Evolutionary conservation across 2,888 invertebrate genomes (phyloP), one percentile per base, ranked within the genome.

Genomic region (Drosophila nr. medialis): DNA sequence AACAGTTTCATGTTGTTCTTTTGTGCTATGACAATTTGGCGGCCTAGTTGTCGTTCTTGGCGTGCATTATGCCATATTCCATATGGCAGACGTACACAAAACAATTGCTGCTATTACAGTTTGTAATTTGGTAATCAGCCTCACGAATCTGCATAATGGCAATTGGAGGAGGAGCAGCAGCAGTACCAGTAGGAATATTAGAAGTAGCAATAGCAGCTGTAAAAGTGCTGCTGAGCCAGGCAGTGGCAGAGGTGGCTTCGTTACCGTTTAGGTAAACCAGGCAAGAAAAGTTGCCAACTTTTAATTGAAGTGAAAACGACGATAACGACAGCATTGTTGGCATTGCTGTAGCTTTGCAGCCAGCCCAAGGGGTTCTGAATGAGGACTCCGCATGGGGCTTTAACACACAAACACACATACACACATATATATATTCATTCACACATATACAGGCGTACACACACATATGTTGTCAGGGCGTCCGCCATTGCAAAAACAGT

Each of bases 291-390:
- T 91, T 90, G 84, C 78, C 77, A 91, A 91, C 89, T 90, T 91
- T 91, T 90, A 91, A 91, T 91, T 91, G 90, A 90, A 91, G 90
- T 88, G 91, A 89, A 91, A 90, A 90, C 91, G 91, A 90, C 86
- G 86, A 86, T 88, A 89, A 87, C 89, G 88, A 90, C 90, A 87
- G 90, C 83, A 89, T 90, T 87, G 89, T 88, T 84, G 83, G 81
- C 79, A 75, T 80, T 81, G 75, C 86, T 83, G 67, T 68, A 74
- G 78, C 79, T 74, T 71, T 86, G 77, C 70, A 80, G 80, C 64
- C 77, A 72, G 81, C 79, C 89, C 84, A 72, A 86, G 78, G 89
- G 84, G 84, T 50, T 75, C 78, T 64, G 81, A 61, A 73, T 80
- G 79, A 75, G 87, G 61, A 68, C 84, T 72, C 69, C 77, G 66